Conservation (phyloP, 2,113 vertebrate genomes). For the Ceyx cyanopectus region DNA sequence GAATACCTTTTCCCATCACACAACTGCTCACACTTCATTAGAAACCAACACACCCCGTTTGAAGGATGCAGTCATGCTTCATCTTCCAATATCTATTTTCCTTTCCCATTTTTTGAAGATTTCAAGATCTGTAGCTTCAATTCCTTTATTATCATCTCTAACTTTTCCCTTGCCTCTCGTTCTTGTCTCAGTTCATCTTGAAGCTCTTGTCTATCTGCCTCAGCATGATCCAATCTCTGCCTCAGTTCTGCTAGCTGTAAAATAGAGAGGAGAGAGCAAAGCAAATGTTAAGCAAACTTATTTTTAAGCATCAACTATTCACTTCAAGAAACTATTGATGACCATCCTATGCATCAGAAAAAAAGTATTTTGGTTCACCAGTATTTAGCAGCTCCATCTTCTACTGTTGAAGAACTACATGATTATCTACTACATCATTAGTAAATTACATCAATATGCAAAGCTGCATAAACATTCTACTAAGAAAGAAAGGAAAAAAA, state of each 20-base stretch:
- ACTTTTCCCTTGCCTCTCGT: conserved; percentile 90
- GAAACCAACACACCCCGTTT: conserved; percentile 62
- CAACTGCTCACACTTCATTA: conserved; percentile 44
- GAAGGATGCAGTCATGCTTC: background rate
- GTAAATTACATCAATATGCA: background rate
- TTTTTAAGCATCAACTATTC: background rate
- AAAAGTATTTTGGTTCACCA: background rate
- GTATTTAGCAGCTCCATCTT: background rate
- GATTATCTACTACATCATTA: background rate
- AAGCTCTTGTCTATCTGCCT: conserved; percentile 93
- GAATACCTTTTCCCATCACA: conserved; percentile 55
- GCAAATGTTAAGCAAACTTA: background rate
- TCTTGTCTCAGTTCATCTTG: conserved; percentile 93
- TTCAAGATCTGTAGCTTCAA: conserved; percentile 92
- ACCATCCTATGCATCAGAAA: background rate
- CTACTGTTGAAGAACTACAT: background rate
- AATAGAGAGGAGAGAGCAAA: background rate
- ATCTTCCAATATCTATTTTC: conserved; percentile 65
- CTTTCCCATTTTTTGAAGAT: conserved; percentile 77
- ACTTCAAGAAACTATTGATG: background rate
- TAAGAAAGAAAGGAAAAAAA: background rate
- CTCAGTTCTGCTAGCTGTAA: conserved; percentile 90
- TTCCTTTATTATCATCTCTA: conserved; percentile 92
- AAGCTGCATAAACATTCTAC: background rate
- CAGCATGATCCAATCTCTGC: conserved; percentile 89